A percentile compares a stretch with the other conserved stretches of the same genome.
These are phyloP conservation scores for Rapana venosa DNA, from an alignment of 2,888 invertebrate species.

Conservation along the genomic window DNA sequence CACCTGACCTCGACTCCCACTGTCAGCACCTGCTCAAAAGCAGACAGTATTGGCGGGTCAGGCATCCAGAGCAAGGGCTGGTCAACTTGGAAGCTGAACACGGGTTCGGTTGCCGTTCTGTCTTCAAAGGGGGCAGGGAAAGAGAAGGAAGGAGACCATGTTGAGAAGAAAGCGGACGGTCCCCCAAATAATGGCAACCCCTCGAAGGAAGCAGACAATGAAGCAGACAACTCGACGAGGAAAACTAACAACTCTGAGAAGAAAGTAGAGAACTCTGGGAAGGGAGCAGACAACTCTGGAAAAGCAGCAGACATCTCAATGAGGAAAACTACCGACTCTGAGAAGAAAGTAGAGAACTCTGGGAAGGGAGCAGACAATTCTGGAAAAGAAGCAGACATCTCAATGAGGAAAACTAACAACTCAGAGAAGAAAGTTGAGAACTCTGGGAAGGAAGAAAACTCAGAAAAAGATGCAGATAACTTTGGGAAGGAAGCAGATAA, in stretches of 20 bases:
- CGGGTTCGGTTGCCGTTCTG: neutral
- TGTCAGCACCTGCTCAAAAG: neutral
- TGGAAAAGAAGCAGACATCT: neutral
- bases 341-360: too few relatives aligned
- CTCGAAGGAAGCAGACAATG: too few relatives aligned
- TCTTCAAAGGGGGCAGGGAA: neutral
- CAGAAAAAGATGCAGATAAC: neutral
- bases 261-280: too few relatives aligned
- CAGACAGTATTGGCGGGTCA: neutral
- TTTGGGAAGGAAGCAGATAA: too few relatives aligned
- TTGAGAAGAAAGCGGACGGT: too few relatives aligned
- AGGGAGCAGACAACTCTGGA: too few relatives aligned
- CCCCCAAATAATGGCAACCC: too few relatives aligned
- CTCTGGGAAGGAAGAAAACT: neutral
- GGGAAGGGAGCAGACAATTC: neutral
- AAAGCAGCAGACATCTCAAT: too few relatives aligned
- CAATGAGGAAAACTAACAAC: neutral
- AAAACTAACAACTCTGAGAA: too few relatives aligned
- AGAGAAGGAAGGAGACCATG: neutral
- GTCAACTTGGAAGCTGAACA: neutral
- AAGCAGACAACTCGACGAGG: too few relatives aligned
- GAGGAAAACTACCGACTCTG: too few relatives aligned
- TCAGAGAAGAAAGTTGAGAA: neutral
- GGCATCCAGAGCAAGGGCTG: neutral
- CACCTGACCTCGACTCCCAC: neutral